Conservation (phyloP, 2,797 vertebrate species). For the Nannoperca obscura region DNA sequence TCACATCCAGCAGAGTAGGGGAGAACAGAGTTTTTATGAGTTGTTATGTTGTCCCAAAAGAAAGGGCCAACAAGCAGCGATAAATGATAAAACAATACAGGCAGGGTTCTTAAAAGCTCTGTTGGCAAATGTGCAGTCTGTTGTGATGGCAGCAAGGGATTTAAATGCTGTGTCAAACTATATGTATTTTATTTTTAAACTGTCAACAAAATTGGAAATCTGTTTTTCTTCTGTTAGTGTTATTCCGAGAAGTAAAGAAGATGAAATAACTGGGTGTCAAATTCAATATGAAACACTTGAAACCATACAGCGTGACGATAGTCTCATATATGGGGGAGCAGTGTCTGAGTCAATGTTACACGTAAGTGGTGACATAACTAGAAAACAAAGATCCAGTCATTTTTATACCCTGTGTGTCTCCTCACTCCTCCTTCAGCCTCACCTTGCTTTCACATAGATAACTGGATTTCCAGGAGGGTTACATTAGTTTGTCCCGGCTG, state of each 20-base stretch:
- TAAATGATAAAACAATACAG: constrained; percentile 8
- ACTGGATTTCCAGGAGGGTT: constrained; percentile 72
- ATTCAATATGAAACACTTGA: constrained; percentile 29
- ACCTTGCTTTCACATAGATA: constrained; percentile 39
- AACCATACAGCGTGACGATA: constrained; percentile 1
- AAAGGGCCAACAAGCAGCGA: constrained; percentile 6
- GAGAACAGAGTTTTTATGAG: background rate
- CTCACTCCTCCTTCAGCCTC: constrained; percentile 24
- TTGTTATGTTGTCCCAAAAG: background rate
- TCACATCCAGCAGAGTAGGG: constrained; percentile 17
- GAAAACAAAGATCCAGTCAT: constrained; percentile 46
- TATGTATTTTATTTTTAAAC: constrained; percentile 18
- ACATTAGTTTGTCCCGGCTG: constrained; percentile 58
- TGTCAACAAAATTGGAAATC: constrained; percentile 23
- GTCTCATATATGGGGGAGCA: constrained; percentile 4
- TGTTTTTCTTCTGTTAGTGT: background rate
- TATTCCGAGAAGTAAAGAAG: background rate
- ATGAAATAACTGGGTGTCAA: constrained; percentile 26
- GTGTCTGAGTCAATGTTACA: constrained; percentile 6
- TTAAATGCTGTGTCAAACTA: constrained; percentile 15
- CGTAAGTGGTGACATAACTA: constrained; percentile 39
- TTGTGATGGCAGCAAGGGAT: constrained; percentile 15
- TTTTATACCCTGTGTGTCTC: constrained; percentile 15
- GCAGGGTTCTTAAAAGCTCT: background rate
- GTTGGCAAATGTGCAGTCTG: background rate